Evolutionary conservation across 2,888 invertebrate species (phyloP), one percentile per base, ranked within the genome.

Genomic region (Patella ulyssiponensis): DNA sequence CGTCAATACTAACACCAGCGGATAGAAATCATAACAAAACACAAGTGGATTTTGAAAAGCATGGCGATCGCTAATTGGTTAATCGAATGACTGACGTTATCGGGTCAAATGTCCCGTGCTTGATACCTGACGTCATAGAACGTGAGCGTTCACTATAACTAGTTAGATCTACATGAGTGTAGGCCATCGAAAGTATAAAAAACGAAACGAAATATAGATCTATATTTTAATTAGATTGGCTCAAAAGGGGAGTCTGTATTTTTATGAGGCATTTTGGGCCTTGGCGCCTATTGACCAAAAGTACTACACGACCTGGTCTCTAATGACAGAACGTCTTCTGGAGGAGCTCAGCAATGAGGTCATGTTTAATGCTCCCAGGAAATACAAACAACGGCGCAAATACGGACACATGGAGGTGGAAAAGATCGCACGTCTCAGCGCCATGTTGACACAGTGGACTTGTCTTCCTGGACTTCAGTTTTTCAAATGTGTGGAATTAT

Each of bases 191-290:
- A n/a, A n/a, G n/a, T n/a, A n/a, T n/a, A n/a, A n/a, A n/a, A n/a
- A n/a, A n/a, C n/a, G n/a, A n/a, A n/a, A n/a, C n/a, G n/a, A n/a
- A n/a, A n/a, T n/a, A n/a, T n/a, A n/a, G n/a, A n/a, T n/a, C n/a
- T n/a, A n/a, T n/a, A n/a, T n/a, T n/a, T n/a, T n/a, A n/a, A n/a
- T n/a, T n/a, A n/a, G n/a, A n/a, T n/a, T n/a, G n/a, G n/a, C n/a
- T n/a, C n/a, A 23, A 11, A 64, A 64, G 64, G 64, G 64, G 23
- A 64, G 20, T 23, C 17, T 64, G 5, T 64, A 64, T 64, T 64
- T 64, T 64, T 23, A 64, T 64, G 64, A 64, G 20, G 4, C 64
- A 12, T 64, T 64, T 64, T 64, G 64, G 64, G 64, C 64, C 11
- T 64, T 64, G 23, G 64, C 64, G 7, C 64, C 64, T 23, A 23